These are phyloP conservation scores for Arion vulgaris DNA, from an alignment of 1,140 invertebrate genomes.

Conservation along the genomic window DNA sequence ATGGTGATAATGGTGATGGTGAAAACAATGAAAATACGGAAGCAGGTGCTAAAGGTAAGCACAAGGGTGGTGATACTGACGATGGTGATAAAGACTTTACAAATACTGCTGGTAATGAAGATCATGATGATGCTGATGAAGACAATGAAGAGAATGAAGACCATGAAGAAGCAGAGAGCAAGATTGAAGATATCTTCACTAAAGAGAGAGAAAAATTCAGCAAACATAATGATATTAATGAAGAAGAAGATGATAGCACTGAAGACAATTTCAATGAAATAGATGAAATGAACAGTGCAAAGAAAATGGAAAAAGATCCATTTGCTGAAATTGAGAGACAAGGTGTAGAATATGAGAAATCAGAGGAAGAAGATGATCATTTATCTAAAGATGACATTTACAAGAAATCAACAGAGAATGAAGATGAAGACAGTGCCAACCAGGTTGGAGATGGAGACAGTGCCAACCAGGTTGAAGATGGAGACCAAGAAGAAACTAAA, in stretches of 20 bases:
- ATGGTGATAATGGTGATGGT: not conserved
- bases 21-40: conserved; percentile 12
- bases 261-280: not conserved
- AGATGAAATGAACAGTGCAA: not conserved
- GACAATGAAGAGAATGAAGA: not conserved
- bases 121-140: not conserved
- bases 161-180: not conserved
- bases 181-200: too few species aligned
- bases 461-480: not conserved
- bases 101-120: not conserved
- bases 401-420: not conserved
- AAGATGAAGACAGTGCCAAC: not conserved
- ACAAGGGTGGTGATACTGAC: not conserved
- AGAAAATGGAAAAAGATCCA: not conserved
- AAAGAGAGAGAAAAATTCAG: not conserved
- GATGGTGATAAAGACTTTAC: not conserved
- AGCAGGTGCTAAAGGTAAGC: conserved; percentile 10
- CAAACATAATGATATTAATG: not conserved
- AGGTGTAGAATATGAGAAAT: not conserved
- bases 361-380: not conserved
- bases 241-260: not conserved
- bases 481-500: not conserved
- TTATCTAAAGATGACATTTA: not conserved
- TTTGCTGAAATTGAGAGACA: not conserved
- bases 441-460: not conserved